phyloP scores from a whole-genome alignment of 1,140 invertebrate genomes.

The Trypoxylus dichotomus region DNA sequence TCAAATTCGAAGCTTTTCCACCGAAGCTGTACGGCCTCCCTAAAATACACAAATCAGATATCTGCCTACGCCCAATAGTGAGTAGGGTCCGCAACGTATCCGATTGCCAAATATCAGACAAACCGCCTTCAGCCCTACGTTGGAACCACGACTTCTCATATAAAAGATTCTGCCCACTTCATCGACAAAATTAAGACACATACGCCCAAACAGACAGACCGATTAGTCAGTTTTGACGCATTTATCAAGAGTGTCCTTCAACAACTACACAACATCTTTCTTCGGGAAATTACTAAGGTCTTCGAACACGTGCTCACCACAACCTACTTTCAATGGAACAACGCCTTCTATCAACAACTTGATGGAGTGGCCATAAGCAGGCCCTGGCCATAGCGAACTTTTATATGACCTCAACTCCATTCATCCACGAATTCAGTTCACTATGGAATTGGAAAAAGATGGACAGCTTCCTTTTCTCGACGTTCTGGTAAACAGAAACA shows the following conservation, averaged over 20 bases:
- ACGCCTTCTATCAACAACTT: neutral
- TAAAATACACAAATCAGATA: constrained; percentile 38
- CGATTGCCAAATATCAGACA: constrained; percentile 28
- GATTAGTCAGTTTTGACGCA: neutral
- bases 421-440: neutral
- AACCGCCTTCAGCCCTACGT: neutral
- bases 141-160: constrained; percentile 7
- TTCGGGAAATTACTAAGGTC: neutral
- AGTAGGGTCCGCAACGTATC: constrained; percentile 34
- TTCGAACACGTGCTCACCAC: neutral
- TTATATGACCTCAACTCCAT: neutral
- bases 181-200: neutral
- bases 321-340: neutral
- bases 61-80: constrained; percentile 36
- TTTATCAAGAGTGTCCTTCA: neutral
- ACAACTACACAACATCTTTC: neutral
- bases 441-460: neutral
- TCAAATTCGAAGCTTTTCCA: constrained; percentile 19
- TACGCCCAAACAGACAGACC: neutral
- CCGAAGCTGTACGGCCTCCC: constrained; percentile 35
- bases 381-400: neutral
- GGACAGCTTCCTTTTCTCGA: neutral
- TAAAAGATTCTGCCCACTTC: constrained; percentile 1
- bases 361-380: neutral
- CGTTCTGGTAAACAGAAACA: neutral